Base-by-base conservation (phyloP, 2,113 vertebrate species). In the Glaucidium brasilianum region DNA sequence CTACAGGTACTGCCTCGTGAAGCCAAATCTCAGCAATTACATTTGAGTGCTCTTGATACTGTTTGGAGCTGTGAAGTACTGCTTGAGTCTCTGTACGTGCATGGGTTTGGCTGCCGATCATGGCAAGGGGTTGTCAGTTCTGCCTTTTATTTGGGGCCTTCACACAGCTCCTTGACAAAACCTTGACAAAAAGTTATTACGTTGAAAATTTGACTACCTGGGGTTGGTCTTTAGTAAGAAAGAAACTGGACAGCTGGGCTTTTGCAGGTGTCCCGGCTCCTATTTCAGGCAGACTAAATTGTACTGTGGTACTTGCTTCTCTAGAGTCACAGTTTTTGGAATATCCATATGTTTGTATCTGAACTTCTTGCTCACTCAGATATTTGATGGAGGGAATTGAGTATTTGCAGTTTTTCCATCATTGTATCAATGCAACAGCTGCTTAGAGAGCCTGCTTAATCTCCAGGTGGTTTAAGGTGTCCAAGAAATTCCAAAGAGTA, bases 231-330 rank as follows among this genome's bases (percentile, higher is more conserved):
- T 39, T 69, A 18, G 6, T 52, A 39, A 20, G 59, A 79, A 63
- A 63, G 39, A 76, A 66, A 41, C 18, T 0, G 2, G 32, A 55
- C 35, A 72, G 20, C 39, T 87, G 0, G 4, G 12, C 35, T 43
- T 43, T n/a, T 59, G 68, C 11, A n/a, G n/a, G 10, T 66, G 62
- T 71, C 14, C 17, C 1, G 4, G 43, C 19, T 53, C 39, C 27
- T 73, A 9, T 21, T 52, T 62, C 39, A 26, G 29, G 11, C 3
- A 55, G 26, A 47, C 7, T 29, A 13, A 49, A 37, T 14, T 11
- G 10, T 50, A 15, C 27, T 0, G 0, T 60, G 37, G 8, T 23
- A 67, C 15, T 62, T 37, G 8, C 12, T 17, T 67, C 35, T 60
- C 14, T 5, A 13, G 37, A 30, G 32, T 49, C 23, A 9, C 1